phyloP scores from a whole-genome alignment of 1,140 invertebrate genomes.

The Calephelis virginiensis region DNA sequence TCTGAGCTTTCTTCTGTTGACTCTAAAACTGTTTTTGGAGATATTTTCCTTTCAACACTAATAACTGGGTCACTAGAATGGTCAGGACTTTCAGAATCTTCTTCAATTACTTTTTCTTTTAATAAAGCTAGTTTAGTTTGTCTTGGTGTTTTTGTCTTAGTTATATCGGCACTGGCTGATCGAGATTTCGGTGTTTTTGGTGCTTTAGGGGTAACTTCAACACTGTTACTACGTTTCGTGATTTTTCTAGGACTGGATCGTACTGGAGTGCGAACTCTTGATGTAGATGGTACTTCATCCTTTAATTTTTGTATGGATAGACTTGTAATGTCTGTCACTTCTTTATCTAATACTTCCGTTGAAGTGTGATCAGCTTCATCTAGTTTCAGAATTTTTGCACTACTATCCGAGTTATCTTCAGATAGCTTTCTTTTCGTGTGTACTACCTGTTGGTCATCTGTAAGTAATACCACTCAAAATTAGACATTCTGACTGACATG shows the following conservation, averaged over 20 bases:
- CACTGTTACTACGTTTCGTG: slow-evolving; percentile 58
- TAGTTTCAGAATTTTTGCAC: slow-evolving; percentile 57
- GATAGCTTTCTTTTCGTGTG: slow-evolving; percentile 55
- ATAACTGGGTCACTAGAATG: slow-evolving; percentile 45
- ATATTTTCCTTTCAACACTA: slow-evolving; percentile 53
- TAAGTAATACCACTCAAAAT: slow-evolving; percentile 18
- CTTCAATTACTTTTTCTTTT: slow-evolving; percentile 32
- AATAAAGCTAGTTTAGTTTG: slow-evolving; percentile 36
- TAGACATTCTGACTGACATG: not conserved
- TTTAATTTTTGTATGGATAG: slow-evolving; percentile 43
- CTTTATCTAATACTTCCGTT: slow-evolving; percentile 58
- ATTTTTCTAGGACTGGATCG: slow-evolving; percentile 56
- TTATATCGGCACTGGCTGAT: slow-evolving; percentile 59
- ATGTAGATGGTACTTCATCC: slow-evolving; percentile 48
- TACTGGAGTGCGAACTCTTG: slow-evolving; percentile 48
- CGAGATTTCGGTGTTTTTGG: slow-evolving; percentile 58
- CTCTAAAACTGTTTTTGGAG: slow-evolving; percentile 45
- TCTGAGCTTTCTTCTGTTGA: slow-evolving; percentile 41
- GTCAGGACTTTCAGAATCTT: slow-evolving; percentile 31
- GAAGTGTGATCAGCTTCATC: slow-evolving; percentile 41
- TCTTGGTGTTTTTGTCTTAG: slow-evolving; percentile 46
- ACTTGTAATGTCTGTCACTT: slow-evolving; percentile 60
- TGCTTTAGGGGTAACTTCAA: slow-evolving; percentile 48
- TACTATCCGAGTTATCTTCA: slow-evolving; percentile 43
- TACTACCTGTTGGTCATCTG: slow-evolving; percentile 28